Base-by-base conservation (phyloP, 2,888 invertebrate species). In the Scaptomyza flava region DNA sequence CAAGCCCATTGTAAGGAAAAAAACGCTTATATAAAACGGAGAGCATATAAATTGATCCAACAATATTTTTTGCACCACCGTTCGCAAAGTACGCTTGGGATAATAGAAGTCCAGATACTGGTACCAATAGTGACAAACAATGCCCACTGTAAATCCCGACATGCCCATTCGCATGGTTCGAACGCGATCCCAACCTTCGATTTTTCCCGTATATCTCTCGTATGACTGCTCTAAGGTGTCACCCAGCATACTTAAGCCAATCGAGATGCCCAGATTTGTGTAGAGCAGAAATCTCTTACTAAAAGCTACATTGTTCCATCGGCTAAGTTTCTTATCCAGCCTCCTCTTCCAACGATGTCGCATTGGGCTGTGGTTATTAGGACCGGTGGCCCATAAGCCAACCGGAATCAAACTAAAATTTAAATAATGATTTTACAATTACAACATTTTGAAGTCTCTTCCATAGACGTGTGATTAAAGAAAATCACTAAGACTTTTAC, bases 61-160 rank as follows among this genome's bases (percentile, higher is more conserved):
- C 2, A 96, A 33, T 51, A 98, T 93, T 93, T 98, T 98, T 89
- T 95, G 95, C 0, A 95, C 64, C 0, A 96, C 95, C 80, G 93
- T 93, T 9, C 59, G 87, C 0, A 96, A 76, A 0, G 94, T 93
- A 78, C 94, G 93, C 7, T 96, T 96, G 7, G 96, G 94, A 43
- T 96, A 92, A 74, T 93, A 91, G 81, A 92, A 93, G 89, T 98
- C 98, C 64, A 98, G 92, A 67, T 94, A 93, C 52, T 94, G 93
- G 89, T 98, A 98, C 97, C 97, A 98, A 89, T 95, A 94, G 90
- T 98, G 98, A 86, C 96, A 96, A 31, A 96, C 92, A 14, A 96
- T 90, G n/a, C 97, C 98, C 11, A 96, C 94, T 3, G 95, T 94
- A 38, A 94, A 90, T 2, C 97, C 98, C 8, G 96, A 95, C 20